Conservation (phyloP, 2,797 vertebrate species). For the Odontamblyopus lacepedii region DNA sequence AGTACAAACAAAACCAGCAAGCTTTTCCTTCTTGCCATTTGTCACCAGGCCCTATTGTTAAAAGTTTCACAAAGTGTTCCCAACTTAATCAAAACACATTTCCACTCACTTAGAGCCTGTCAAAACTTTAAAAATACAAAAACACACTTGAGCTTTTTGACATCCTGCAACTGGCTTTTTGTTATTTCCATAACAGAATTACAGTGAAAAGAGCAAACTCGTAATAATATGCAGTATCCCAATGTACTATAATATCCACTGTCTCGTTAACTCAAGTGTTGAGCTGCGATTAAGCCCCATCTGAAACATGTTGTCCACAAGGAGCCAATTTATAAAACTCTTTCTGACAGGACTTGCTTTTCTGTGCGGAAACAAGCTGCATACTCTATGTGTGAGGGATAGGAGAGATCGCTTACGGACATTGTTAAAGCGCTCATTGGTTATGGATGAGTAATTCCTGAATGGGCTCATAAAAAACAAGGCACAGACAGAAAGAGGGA, state of each 20-base stretch:
- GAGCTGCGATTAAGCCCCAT: constrained; percentile 29
- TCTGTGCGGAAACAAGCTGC: constrained; percentile 17
- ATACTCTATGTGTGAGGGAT: background rate
- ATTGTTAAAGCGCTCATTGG: constrained; percentile 55
- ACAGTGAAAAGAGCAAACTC: constrained; percentile 26
- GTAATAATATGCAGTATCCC: background rate
- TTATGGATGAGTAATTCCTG: constrained; percentile 58
- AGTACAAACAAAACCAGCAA: background rate
- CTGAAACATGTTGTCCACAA: constrained; percentile 43
- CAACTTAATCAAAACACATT: constrained; percentile 30
- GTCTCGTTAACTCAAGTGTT: constrained; percentile 26
- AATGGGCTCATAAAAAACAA: constrained; percentile 49
- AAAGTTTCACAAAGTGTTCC: constrained; percentile 12
- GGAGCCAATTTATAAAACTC: constrained; percentile 60
- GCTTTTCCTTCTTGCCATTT: constrained; percentile 5
- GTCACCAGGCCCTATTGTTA: constrained; percentile 3
- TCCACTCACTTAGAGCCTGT: constrained; percentile 27
- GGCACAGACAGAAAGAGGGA: constrained; percentile 26
- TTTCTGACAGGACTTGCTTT: constrained; percentile 35
- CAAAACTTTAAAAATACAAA: constrained; percentile 42
- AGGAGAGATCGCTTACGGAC: constrained; percentile 39
- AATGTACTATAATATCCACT: constrained; percentile 17
- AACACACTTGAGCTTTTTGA: constrained; percentile 9
- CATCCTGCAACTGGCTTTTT: constrained; percentile 28
- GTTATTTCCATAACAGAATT: constrained; percentile 34